A percentile compares a stretch with the other conserved stretches of the same genome.
Evolutionary conservation across 2,113 vertebrate species (phyloP).

Genomic region (Capreolus pygargus): DNA sequence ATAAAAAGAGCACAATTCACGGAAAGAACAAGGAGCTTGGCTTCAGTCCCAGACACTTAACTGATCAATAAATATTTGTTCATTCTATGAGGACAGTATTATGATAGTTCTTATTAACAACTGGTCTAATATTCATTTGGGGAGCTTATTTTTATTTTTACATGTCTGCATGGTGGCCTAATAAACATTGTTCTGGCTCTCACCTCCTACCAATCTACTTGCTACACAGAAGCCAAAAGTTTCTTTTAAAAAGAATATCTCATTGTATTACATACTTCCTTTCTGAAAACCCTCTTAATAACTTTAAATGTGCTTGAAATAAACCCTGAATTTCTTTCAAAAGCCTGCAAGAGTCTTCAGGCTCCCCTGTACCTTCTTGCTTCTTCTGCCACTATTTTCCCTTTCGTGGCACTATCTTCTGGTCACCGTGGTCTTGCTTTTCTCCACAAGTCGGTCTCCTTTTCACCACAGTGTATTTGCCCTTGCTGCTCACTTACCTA

Average conservation of each 20-base stretch:
- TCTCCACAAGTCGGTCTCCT: background rate
- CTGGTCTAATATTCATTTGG: background rate
- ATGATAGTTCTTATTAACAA: background rate
- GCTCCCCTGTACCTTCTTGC: background rate
- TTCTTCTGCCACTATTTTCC: background rate
- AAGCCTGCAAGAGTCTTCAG: background rate
- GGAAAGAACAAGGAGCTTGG: background rate
- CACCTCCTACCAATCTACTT: background rate
- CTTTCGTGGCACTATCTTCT: background rate
- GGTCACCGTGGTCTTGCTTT: background rate
- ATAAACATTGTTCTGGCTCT: background rate
- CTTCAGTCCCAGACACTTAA: background rate
- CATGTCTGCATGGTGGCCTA: background rate
- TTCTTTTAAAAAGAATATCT: background rate
- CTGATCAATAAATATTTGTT: background rate
- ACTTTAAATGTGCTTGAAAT: background rate
- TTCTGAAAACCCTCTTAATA: background rate
- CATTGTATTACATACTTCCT: background rate
- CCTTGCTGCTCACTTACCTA: background rate
- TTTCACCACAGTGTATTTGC: background rate
- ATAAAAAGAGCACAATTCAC: background rate
- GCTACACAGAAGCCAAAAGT: background rate
- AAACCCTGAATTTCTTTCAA: background rate
- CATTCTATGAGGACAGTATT: background rate
- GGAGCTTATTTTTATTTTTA: constrained; percentile 12